Conservation (phyloP, 2,888 invertebrate genomes). For the Campoplex capitator region DNA sequence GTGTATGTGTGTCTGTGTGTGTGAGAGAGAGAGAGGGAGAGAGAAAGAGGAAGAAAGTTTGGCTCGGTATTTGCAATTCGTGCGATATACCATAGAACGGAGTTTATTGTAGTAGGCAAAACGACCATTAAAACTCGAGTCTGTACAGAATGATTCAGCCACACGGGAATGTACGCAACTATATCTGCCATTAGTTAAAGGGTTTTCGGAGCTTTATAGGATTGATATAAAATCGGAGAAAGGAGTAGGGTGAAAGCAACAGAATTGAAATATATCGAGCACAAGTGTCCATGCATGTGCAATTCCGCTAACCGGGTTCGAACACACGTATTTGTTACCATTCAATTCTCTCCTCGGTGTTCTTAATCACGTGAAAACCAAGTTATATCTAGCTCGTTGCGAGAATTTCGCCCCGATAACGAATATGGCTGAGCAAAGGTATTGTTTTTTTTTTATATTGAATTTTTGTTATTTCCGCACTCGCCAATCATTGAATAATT, state of each 20-base stretch:
- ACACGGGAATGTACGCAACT: slow-evolving; percentile 18
- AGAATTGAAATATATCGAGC: slow-evolving; percentile 76
- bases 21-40: not conserved
- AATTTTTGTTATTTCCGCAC: slow-evolving; percentile 2
- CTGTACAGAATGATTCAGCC: slow-evolving; percentile 12
- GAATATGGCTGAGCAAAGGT: slow-evolving; percentile 26
- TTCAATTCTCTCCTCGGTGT: slow-evolving; percentile 47
- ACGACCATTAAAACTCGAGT: slow-evolving; percentile 63
- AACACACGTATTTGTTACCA: slow-evolving; percentile 50
- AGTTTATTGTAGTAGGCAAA: slow-evolving; percentile 33
- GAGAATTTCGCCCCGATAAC: slow-evolving; percentile 23
- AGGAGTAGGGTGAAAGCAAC: slow-evolving; percentile 60
- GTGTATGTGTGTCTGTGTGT: too few species aligned
- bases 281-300: slow-evolving; percentile 50
- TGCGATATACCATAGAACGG: not conserved
- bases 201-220: slow-evolving; percentile 78
- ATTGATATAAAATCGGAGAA: slow-evolving; percentile 67
- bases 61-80: slow-evolving; percentile 10
- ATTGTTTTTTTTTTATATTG: not conserved
- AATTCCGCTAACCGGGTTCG: not conserved
- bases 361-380: slow-evolving; percentile 57
- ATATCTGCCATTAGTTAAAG: slow-evolving; percentile 76
- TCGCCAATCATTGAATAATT: slow-evolving; percentile 10
- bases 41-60: not conserved
- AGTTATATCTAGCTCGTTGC: slow-evolving; percentile 1